Base-by-base conservation (phyloP, 2,888 invertebrate genomes). In the Bimastos eiseni region DNA sequence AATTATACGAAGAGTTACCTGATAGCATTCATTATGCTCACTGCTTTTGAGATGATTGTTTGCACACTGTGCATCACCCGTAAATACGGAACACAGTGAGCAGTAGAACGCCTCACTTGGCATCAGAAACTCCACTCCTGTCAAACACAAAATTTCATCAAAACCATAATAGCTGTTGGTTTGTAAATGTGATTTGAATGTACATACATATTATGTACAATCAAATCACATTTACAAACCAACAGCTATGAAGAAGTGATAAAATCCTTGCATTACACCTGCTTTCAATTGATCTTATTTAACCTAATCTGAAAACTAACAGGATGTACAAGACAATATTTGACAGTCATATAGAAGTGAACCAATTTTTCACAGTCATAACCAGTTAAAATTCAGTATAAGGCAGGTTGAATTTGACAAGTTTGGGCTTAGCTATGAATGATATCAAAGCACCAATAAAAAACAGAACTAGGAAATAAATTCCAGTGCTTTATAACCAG, bases 91-190 rank as follows among this genome's bases (percentile, higher is more conserved):
- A 24, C 86, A 86, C 36, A 86, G 86, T 24, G 86, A 86, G 86
- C 86, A 86, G 86, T 36, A 86, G 86, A 86, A 86, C 34, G 86
- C 86, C 86, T 86, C 36, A 36, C 36, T 86, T 34, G 86, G 86
- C 86, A 86, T 86, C 86, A 86, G 86, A 37, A 86, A 86, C 37
- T 86, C 86, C 1, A 86, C 86, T 24, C 86, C 86, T 86, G 34
- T n/a, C 1, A n/a, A 70, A 70, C 30, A 70, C 30, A 70, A 70
- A 70, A 49, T n/a, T 70, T 70, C 41, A n/a, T 17, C 17, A 70
- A 70, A 70, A 30, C 8, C 49, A 41, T 8, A 70, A 30, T n/a
- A 70, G n/a, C 70, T 70, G 70, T 30, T 70, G 6, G 70, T 70
- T 70, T 8, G 30, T n/a, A 30, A 70, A 70, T n/a, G 70, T 70